Base-by-base conservation (phyloP, 53 echinoderm and acorn worm genomes). In the Henricia sp. region DNA sequence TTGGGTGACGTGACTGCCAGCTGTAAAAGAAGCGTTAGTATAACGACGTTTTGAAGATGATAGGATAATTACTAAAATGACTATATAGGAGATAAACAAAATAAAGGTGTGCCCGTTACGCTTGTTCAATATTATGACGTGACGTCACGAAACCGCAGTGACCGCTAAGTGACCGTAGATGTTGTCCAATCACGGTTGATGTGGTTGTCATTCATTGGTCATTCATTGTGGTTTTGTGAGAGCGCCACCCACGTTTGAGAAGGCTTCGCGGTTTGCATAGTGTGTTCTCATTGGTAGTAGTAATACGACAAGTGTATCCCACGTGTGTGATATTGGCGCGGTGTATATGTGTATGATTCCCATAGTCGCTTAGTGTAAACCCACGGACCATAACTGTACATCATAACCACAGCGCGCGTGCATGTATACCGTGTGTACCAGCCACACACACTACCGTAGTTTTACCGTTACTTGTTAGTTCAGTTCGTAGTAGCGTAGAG, bases 401-500 rank as follows among this genome's bases (percentile, higher is more conserved):
- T 34, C 74, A 54, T 54, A 33, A 17, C 56, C 25, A 30, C 14
- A 52, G 39, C 24, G 35, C 40, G 77, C 30, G 77, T 77, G 77
- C 58, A 33, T 57, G 60, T 36, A 60, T 29, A 13, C 44, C 44
- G 62, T 60, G 30, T 54, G 54, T 54, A 4, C 20, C 3, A 16
- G 6, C 62, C 62, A 60, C 62, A 60, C 67, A 67, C 39, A 29
- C 4, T 26, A 39, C 25, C 26, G 80, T 80, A 80, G 80, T 62
- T n/a, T 39, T 55, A 57, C 19, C 77, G 41, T 57, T 53, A 64
- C 80, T 37, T 62, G 35, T 63, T 80, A 80, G 80, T 80, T 80
- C 80, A 80, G 80, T 80, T 76, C 36, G 52, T 54, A 52, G 87
- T 88, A 88, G 88, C 88, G 83, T 88, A 88, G 88, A 51, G n/a